These are phyloP conservation scores for Penaeus chinensis DNA, from an alignment of 1,140 invertebrate species.

Conservation along the genomic window DNA sequence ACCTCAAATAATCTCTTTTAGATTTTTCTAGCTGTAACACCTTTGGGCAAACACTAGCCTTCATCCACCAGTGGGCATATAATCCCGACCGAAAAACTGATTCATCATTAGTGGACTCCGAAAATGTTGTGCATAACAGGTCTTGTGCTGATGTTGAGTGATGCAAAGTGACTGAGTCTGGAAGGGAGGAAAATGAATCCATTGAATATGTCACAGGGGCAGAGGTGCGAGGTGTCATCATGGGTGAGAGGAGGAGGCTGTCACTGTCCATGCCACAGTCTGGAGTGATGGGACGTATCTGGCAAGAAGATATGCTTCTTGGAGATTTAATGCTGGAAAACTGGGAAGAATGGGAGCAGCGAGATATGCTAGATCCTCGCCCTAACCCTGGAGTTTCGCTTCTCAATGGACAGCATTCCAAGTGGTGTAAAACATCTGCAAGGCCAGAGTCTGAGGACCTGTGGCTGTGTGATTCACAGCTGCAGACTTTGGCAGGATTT, in stretches of 20 bases:
- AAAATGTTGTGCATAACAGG: conserved; percentile 16
- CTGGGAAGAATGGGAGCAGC: conserved; percentile 48
- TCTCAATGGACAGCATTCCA: conserved; percentile 50
- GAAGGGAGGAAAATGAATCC: conserved; percentile 43
- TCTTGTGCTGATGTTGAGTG: conserved; percentile 17
- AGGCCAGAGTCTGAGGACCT: conserved; percentile 84
- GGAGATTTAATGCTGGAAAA: conserved; percentile 34
- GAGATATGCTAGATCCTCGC: conserved; percentile 56
- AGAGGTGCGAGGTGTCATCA: conserved; percentile 50
- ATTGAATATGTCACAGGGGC: conserved; percentile 47
- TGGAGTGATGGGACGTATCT: conserved; percentile 43
- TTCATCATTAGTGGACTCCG: conserved; percentile 13
- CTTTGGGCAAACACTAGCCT: conserved; percentile 71
- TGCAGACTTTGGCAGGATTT: conserved; percentile 45
- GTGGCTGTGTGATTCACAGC: conserved; percentile 66
- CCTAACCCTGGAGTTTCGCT: conserved; percentile 50
- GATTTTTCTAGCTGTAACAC: conserved; percentile 28
- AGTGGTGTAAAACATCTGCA: conserved; percentile 75
- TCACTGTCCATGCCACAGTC: conserved; percentile 35
- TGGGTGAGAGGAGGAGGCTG: conserved; percentile 43
- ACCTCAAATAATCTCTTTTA: conserved; percentile 36
- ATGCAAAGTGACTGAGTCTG: conserved; percentile 36
- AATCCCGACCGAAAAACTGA: conserved; percentile 80
- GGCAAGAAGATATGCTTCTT: conserved; percentile 38
- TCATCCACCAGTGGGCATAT: conserved; percentile 93